Evolutionary conservation across 2,797 vertebrate genomes (phyloP).

Genomic region (Trachops cirrhosus): DNA sequence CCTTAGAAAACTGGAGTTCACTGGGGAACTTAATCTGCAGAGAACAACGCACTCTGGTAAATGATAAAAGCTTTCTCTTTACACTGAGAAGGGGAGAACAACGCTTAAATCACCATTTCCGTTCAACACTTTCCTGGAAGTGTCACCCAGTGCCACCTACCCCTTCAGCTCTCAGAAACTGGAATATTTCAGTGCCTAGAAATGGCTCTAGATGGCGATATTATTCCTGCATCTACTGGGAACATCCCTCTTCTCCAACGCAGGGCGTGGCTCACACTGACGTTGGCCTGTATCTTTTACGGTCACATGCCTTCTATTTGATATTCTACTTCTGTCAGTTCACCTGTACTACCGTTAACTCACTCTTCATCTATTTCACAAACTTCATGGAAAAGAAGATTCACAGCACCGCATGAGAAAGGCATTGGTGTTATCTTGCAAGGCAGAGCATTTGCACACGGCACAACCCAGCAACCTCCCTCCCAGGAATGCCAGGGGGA

Average conservation of each 20-base stretch:
- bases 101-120: background rate
- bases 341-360: background rate
- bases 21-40: background rate
- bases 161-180: background rate
- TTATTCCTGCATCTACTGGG: too few species aligned
- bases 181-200: background rate
- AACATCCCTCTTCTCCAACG: background rate
- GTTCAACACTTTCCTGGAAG: background rate
- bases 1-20: background rate
- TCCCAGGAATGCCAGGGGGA: background rate
- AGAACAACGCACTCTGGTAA: background rate
- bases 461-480: background rate
- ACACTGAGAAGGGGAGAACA: background rate
- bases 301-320: background rate
- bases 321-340: background rate
- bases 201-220: background rate
- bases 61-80: background rate
- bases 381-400: background rate
- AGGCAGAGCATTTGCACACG: background rate
- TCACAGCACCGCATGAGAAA: background rate
- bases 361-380: background rate
- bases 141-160: too few species aligned
- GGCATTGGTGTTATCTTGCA: background rate
- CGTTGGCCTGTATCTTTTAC: background rate
- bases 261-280: background rate